Base-by-base conservation (phyloP, 1,140 invertebrate species). In the Manduca sexta region DNA sequence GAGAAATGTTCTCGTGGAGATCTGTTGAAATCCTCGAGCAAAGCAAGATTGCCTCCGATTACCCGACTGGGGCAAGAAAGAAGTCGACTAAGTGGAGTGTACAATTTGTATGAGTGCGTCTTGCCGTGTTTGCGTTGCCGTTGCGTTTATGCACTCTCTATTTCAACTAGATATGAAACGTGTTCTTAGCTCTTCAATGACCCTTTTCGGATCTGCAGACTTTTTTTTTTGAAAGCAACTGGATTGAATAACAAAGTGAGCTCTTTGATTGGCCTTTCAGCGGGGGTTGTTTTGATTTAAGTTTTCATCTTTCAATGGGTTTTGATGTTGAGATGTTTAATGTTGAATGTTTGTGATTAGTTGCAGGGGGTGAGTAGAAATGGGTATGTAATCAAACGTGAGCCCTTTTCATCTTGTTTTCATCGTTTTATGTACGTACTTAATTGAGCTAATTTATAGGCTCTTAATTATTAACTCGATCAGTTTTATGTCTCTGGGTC, bases 81-180 rank as follows among this genome's bases (percentile, higher is more conserved):
- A 56, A 34, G 34, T 41, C 41, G 49, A 47, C 52, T 45, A 56
- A 64, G 49, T 55, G 40, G 45, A 60, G 58, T 58, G 54, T 60
- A 61, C 63, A 60, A 56, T 63, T 56, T 78, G 62, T 64, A 75
- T 68, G 76, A 66, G 72, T 80, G 68, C 67, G 72, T 69, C 63
- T 64, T 60, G 53, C 39, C 26, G 51, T 80, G 72, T 80, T 80
- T 73, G 64, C 45, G 59, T 53, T 63, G 62, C 60, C 56, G 61
- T 54, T 59, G 69, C 38, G 55, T 29, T 13, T 49, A 61, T 69
- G 72, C 68, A 73, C 60, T 71, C 74, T 74, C 69, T 59, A 72
- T 69, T 67, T 64, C 52, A 51, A 56, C 52, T 64, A 70, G 64
- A 73, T 71, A 76, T 65, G 69, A 67, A 64, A 65, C 60, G 57